Percentiles rank a stretch among this genome's conserved stretches.
Conservation (phyloP, 2,113 vertebrate species). For the Albula goreensis region DNA sequence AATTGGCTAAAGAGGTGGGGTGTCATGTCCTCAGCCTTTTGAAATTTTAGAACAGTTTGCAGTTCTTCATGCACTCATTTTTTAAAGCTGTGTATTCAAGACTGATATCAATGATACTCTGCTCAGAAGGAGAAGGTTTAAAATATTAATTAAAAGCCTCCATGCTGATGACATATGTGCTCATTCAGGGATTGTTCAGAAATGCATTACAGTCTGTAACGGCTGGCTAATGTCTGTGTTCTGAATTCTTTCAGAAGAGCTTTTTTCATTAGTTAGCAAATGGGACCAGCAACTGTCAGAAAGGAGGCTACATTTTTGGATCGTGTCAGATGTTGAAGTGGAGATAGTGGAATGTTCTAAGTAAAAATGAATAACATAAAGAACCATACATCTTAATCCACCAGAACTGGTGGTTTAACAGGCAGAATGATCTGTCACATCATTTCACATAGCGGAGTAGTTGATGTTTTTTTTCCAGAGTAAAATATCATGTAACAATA, state of each 20-base stretch:
- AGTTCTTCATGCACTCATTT: background rate
- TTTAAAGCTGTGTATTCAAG: background rate
- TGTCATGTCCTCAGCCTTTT: background rate
- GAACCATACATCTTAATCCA: background rate
- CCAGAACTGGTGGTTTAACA: background rate
- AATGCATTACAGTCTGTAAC: slow-evolving; percentile 9
- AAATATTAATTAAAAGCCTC: slow-evolving; percentile 12
- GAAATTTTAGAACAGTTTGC: background rate
- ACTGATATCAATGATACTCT: background rate
- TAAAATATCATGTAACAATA: no score
- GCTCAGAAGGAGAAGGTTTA: slow-evolving; percentile 1
- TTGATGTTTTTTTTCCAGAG: no score
- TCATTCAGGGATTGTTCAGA: background rate
- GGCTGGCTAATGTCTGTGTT: background rate
- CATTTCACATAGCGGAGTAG: background rate
- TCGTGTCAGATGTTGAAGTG: background rate
- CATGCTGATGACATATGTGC: background rate
- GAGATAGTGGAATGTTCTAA: no score
- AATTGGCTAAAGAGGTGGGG: background rate
- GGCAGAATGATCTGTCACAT: background rate
- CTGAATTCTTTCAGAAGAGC: background rate
- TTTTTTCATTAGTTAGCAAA: background rate
- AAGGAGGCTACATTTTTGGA: background rate
- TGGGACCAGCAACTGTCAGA: background rate
- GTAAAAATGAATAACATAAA: background rate